phyloP scores from a whole-genome alignment of 2,888 invertebrate genomes.

The Rotaria magnacalcarata region DNA sequence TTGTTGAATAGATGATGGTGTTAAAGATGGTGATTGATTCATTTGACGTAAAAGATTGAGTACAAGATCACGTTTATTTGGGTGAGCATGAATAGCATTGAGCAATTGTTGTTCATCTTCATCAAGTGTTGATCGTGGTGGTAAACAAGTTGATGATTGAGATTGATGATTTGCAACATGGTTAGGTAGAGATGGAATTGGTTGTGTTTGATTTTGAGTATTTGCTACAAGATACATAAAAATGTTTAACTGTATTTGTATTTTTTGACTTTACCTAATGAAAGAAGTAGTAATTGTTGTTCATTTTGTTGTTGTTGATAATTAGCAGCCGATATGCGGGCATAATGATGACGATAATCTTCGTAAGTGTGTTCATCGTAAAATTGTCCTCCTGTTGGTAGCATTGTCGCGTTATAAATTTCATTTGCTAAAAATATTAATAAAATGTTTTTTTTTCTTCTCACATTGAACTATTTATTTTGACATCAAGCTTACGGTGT shows the following conservation, averaged over 20 bases:
- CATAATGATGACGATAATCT: not conserved
- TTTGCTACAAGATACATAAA: not conserved
- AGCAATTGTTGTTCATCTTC: slow-evolving; percentile 18
- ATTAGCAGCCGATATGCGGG: not conserved
- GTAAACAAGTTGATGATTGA: not conserved
- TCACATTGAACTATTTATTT: not conserved
- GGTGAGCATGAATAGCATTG: not conserved
- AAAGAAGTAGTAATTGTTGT: not conserved
- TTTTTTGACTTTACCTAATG: not conserved
- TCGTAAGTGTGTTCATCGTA: not conserved
- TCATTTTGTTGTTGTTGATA: slow-evolving; percentile 32
- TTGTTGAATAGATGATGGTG: not conserved
- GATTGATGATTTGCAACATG: not conserved
- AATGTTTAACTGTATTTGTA: no score
- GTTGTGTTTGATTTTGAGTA: not conserved
- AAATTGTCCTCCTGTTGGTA: not conserved
- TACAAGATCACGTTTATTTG: slow-evolving; percentile 18
- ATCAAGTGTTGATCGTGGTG: not conserved
- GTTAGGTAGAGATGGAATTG: not conserved
- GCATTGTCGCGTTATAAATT: not conserved
- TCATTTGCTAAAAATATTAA: not conserved
- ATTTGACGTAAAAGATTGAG: slow-evolving; percentile 11
- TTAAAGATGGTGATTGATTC: not conserved
- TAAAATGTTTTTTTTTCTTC: not conserved
- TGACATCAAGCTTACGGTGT: not conserved